phyloP scores from a whole-genome alignment of 2,113 vertebrate species.

The Rhinoderma darwinii region DNA sequence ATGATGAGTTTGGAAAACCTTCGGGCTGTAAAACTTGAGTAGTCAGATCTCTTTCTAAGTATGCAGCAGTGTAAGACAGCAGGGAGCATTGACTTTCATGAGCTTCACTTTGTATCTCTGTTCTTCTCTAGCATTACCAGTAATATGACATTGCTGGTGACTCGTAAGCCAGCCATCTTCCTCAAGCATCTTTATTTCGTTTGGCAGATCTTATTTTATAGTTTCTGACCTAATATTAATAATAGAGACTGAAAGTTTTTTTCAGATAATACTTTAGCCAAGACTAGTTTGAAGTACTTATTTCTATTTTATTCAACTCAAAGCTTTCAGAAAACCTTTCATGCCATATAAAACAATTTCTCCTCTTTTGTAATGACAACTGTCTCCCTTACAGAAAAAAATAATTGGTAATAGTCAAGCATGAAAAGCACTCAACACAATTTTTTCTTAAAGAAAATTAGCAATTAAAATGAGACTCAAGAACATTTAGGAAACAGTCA shows the following conservation, averaged over 20 bases:
- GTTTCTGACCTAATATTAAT: conserved; percentile 36
- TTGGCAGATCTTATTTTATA: not conserved
- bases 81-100: conserved; percentile 33
- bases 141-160: conserved; percentile 30
- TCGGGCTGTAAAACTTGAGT: conserved; percentile 44
- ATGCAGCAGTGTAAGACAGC: conserved; percentile 32
- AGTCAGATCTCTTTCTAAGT: conserved; percentile 44
- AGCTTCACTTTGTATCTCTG: conserved; percentile 35
- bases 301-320: conserved; percentile 13
- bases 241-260: conserved; percentile 23
- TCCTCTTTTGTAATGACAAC: conserved; percentile 41
- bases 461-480: conserved; percentile 18
- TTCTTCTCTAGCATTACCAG: conserved; percentile 15
- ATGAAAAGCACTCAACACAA: conserved; percentile 22
- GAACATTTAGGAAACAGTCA: not conserved
- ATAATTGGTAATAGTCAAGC: conserved; percentile 38
- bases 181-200: conserved; percentile 1
- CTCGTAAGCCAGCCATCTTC: conserved; percentile 26
- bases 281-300: conserved; percentile 21
- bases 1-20: conserved; percentile 49
- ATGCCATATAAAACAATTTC: conserved; percentile 30
- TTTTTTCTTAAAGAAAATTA: conserved; percentile 8
- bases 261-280: not conserved
- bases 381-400: conserved; percentile 32
- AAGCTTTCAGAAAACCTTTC: conserved; percentile 34